Percentiles rank a stretch among this genome's conserved stretches.
phyloP scores from a whole-genome alignment of 2,888 invertebrate species.

The Tachina grossa region DNA sequence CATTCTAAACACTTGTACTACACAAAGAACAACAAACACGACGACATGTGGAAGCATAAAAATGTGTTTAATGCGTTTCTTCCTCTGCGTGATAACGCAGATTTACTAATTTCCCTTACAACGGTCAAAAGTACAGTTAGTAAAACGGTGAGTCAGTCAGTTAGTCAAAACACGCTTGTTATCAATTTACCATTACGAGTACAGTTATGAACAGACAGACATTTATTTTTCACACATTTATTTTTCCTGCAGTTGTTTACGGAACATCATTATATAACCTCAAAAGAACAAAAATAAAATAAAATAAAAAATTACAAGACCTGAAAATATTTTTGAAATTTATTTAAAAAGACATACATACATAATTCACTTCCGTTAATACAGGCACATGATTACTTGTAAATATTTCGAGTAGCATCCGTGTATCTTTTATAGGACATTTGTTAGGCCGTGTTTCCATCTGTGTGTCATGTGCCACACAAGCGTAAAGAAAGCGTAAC shows the following conservation, averaged over 20 bases:
- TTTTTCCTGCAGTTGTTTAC: conserved; percentile 16
- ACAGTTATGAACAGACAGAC: conserved; percentile 41
- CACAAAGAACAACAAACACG: background rate
- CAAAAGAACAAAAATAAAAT: conserved; percentile 52
- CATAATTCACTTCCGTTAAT: conserved; percentile 79
- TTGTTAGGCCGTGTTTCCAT: too few species aligned
- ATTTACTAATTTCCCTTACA: conserved; percentile 41
- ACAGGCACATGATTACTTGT: conserved; percentile 65
- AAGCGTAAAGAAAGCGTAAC: too few species aligned
- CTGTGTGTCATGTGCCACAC: too few species aligned
- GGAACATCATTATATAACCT: conserved; percentile 72
- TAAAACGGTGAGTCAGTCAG: conserved; percentile 40
- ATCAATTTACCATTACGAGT: conserved; percentile 45
- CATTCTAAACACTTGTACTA: conserved; percentile 17
- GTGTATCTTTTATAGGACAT: conserved; percentile 46
- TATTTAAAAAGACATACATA: conserved; percentile 73
- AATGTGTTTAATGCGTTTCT: conserved; percentile 42
- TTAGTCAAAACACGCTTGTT: conserved; percentile 46
- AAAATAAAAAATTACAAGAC: background rate
- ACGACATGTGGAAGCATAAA: conserved; percentile 29
- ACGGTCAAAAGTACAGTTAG: conserved; percentile 79
- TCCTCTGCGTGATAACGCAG: conserved; percentile 15
- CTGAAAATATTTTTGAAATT: conserved; percentile 59
- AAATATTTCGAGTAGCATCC: conserved; percentile 58
- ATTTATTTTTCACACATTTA: conserved; percentile 31